Percentiles rank a stretch among this genome's conserved stretches.
These are phyloP conservation scores for Tricholauxania praeusta DNA, from an alignment of 2,888 invertebrate species.

Conservation along the genomic window DNA sequence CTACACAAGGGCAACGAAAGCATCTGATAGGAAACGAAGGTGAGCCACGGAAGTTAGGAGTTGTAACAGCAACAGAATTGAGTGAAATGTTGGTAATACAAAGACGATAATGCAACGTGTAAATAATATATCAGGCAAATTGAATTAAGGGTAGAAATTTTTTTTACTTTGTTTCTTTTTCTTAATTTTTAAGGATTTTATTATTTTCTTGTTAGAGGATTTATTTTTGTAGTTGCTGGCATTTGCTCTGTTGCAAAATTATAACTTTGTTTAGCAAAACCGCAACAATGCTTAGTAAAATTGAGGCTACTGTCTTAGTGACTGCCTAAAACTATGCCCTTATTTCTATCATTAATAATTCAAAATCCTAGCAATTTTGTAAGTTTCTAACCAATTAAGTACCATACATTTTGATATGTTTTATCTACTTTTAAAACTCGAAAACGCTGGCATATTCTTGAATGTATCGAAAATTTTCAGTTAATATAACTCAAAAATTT, in stretches of 20 bases:
- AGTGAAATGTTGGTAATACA: slow-evolving; percentile 28
- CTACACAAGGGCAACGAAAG: background rate
- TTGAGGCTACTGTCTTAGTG: too few relatives aligned
- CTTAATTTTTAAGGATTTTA: background rate
- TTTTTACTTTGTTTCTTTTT: background rate
- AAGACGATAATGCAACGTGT: slow-evolving; percentile 39
- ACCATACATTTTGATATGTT: too few relatives aligned
- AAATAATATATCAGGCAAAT: slow-evolving; percentile 40
- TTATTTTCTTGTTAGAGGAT: background rate
- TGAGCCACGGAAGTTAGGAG: background rate
- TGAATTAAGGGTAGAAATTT: slow-evolving; percentile 34
- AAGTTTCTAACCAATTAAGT: too few relatives aligned
- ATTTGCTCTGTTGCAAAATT: slow-evolving; percentile 3
- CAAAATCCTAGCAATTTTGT: too few relatives aligned
- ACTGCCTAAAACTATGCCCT: too few relatives aligned
- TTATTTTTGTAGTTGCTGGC: background rate
- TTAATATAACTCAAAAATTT: too few relatives aligned
- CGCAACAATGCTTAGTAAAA: too few relatives aligned
- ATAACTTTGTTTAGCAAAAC: background rate
- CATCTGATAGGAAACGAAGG: background rate
- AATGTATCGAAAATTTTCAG: too few relatives aligned
- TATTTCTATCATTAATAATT: too few relatives aligned
- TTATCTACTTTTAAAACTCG: too few relatives aligned
- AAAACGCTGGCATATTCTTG: too few relatives aligned
- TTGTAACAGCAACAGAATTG: background rate